A percentile compares a stretch with the other conserved stretches of the same genome.
Conservation (phyloP, 1,140 invertebrate species). For the Drosophila trapezifrons region DNA sequence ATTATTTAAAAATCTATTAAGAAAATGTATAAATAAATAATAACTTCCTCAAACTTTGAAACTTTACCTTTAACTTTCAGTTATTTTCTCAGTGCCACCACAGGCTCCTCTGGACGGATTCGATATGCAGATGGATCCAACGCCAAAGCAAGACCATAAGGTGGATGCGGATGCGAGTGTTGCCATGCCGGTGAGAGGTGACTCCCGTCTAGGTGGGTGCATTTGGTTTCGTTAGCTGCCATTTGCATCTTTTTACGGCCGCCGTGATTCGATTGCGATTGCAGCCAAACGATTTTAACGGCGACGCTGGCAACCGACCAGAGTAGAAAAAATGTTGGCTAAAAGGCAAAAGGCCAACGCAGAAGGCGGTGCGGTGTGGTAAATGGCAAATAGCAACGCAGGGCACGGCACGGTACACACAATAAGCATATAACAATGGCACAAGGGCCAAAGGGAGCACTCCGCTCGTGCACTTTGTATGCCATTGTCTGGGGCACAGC, state of each 20-base stretch:
- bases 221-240: slow-evolving; percentile 45
- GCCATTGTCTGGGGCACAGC: slow-evolving; percentile 60
- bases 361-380: not conserved
- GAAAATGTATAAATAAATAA: no score
- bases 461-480: slow-evolving; percentile 46
- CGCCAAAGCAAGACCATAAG: not conserved
- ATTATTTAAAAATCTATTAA: no score
- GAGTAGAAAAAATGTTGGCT: slow-evolving; percentile 16
- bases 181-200: not conserved
- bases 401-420: slow-evolving; percentile 51
- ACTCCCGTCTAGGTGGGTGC: slow-evolving; percentile 51
- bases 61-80: no score
- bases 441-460: slow-evolving; percentile 62
- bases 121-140: slow-evolving; percentile 33
- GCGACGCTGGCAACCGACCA: slow-evolving; percentile 24
- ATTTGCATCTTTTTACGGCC: slow-evolving; percentile 78
- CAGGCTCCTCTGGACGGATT: not conserved
- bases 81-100: not conserved
- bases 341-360: slow-evolving; percentile 14
- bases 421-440: slow-evolving; percentile 77
- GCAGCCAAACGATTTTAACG: slow-evolving; percentile 72
- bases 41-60: no score
- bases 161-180: not conserved
- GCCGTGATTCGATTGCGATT: slow-evolving; percentile 74
- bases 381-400: slow-evolving; percentile 26